Percentiles rank a stretch among this genome's conserved stretches.
Conservation (phyloP, 2,113 vertebrate genomes). For the human (Homo sapiens) region GRCh38 chr15:73079501-73080000, state of each 20-base stretch:
- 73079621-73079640: conserved; percentile 40
- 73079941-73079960: conserved; percentile 11
- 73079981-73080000: neutral
- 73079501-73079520: neutral
- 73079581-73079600: neutral
- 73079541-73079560: conserved; percentile 54
- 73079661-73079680: conserved; percentile 63
- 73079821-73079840: conserved; percentile 53
- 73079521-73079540: conserved; percentile 28
- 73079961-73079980: conserved; percentile 10
- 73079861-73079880: neutral
- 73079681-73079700: conserved; percentile 75
- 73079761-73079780: conserved; percentile 88
- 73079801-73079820: conserved; percentile 70
- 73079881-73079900: neutral
- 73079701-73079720: conserved; percentile 79
- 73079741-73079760: conserved; percentile 87
- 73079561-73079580: neutral
- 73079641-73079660: conserved; percentile 32
- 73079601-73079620: conserved; percentile 37
- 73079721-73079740: conserved; percentile 82
- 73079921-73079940: neutral
- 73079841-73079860: neutral
- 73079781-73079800: conserved; percentile 82
- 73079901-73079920: neutral